phyloP scores from a whole-genome alignment of 2,888 invertebrate genomes.

The Anthophora plumipes region DNA sequence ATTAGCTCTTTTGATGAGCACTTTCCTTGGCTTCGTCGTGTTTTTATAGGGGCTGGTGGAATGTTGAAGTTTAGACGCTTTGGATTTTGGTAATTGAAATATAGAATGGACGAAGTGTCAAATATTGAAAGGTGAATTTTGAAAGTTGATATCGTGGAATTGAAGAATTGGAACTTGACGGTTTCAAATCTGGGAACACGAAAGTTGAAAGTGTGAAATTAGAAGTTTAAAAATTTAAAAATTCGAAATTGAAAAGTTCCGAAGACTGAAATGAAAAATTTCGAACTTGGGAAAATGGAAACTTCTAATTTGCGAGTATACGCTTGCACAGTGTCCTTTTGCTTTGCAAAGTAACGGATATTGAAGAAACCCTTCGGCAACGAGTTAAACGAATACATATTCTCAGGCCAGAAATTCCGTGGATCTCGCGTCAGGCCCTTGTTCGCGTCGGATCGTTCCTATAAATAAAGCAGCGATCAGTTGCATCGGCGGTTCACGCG shows the following conservation, averaged over 20 bases:
- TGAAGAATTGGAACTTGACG: background rate
- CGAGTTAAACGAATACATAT: background rate
- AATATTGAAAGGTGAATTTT: too few species aligned
- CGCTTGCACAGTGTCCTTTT: too few species aligned
- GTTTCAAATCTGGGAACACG: background rate
- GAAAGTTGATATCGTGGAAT: too few species aligned
- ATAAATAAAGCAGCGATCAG: constrained; percentile 51
- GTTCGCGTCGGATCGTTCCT: constrained; percentile 25
- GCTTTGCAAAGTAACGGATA: background rate
- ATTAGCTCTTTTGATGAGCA: too few species aligned
- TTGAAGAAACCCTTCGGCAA: background rate
- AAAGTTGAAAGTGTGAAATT: background rate
- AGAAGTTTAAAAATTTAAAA: too few species aligned
- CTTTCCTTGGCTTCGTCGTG: constrained; percentile 9
- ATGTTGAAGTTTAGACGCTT: background rate
- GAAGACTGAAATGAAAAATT: background rate
- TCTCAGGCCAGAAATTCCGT: background rate
- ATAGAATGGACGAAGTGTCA: too few species aligned
- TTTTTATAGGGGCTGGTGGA: background rate
- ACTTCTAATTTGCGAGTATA: background rate
- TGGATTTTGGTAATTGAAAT: background rate
- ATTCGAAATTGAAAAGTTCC: too few species aligned
- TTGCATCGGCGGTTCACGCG: constrained; percentile 49
- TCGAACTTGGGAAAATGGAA: background rate
- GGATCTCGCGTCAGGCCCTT: background rate